Conservation (phyloP, 2,797 vertebrate genomes). For the Morus bassanus region DNA sequence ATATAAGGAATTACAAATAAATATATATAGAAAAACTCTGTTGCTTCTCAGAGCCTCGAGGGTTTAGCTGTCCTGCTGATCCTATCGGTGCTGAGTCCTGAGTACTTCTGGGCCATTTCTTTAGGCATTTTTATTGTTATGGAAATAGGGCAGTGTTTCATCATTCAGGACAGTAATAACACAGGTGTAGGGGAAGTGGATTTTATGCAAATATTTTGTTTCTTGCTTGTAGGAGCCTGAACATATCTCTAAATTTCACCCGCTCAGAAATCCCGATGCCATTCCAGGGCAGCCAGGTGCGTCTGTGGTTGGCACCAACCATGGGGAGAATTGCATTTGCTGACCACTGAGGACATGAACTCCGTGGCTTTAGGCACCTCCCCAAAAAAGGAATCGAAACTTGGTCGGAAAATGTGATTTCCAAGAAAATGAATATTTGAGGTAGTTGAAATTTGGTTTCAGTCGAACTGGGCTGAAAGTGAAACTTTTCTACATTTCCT, state of each 20-base stretch:
- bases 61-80: background rate
- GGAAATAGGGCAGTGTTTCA: background rate
- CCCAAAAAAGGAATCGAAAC: background rate
- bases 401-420: background rate
- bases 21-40: background rate
- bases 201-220: constrained; percentile 25
- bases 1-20: background rate
- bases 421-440: background rate
- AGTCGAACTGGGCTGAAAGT: background rate
- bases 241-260: background rate
- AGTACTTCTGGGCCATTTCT: background rate
- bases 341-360: fast-evolving
- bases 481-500: background rate
- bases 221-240: background rate
- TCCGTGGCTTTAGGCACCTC: background rate
- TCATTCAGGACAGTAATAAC: background rate
- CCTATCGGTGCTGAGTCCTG: background rate
- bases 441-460: background rate
- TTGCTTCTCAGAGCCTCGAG: background rate
- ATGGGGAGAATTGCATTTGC: background rate
- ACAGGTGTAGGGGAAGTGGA: constrained; percentile 2
- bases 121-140: background rate
- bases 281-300: background rate
- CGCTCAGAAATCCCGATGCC: background rate
- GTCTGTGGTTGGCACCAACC: background rate